Evolutionary conservation across 2,797 vertebrate species (phyloP), one percentile per base, ranked within the genome.

Genomic region (Tympanoctomys barrerae): DNA sequence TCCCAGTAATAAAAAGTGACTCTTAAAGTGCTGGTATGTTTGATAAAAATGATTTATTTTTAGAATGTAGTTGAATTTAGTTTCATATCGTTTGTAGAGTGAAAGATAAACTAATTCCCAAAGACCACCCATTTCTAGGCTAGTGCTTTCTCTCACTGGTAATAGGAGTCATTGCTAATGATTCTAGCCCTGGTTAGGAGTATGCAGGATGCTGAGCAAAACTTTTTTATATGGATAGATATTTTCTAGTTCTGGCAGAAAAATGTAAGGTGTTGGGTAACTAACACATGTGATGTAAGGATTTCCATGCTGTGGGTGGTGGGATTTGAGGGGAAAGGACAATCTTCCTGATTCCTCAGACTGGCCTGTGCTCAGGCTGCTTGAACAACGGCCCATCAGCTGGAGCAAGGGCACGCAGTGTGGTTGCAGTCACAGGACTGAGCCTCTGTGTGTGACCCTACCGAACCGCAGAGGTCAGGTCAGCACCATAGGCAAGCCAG

Each of bases 391-490:
- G 42, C 95, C 24, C 89, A 77, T 89, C 59, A 3, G 96, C 93
- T 93, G 86, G 84, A 94, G 61, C 73, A 36, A 89, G 84, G 92
- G 94, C 94, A 96, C 92, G 94, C 62, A 79, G 95, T 68, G 64
- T 79, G 77, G 89, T 71, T 96, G 97, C 98, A 97, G 80, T 97
- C 83, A 0, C 68, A 14, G 95, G 90, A 96, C 97, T 91, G 61
- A 83, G 46, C 89, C 96, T 91, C 0, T 93, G 57, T 73, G 57
- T 73, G 80, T 97, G 93, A 97, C 90, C 87, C 75, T 97, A 95
- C 93, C 71, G 96, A 97, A 96, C 96, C 97, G 96, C 92, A 97
- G 94, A 97, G 93, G 94, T 97, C 97, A 96, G 95, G 82, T 87
- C 93, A 83, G 90, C 75, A 94, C 94, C 89, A 93, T 85, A 98